Evolutionary conservation across 1,140 invertebrate species (phyloP), one percentile per base, ranked within the genome.

Genomic region (Temnothorax longispinosus): DNA sequence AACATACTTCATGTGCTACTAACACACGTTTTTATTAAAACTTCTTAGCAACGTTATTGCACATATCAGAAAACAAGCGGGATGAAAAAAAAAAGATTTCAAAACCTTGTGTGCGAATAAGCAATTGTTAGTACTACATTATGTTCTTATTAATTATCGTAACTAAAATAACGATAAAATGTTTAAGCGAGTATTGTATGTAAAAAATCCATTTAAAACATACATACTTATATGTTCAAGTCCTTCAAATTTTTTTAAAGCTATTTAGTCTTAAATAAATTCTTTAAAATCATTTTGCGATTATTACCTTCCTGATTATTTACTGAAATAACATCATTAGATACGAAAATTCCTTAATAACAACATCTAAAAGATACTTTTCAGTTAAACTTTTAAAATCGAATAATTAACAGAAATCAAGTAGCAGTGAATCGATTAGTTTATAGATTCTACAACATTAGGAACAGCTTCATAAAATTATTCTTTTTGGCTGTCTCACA

Each of bases 21-120:
- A 27, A 44, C 2, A 27, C 41, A 44, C 11, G 3, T 72, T 72
- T 72, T 72, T 80, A 80, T 67, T 6, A 72, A 72, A 72, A 11
- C 10, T n/a, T 11, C 21, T 65, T n/a, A 21, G 47, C 69, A 56
- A 50, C 13, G 2, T 58, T 3, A 81, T 32, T 50, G 27, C 27
- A 47, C 15, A 64, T 18, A 44, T 38, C 2, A 21, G 13, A 60
- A 76, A 56, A 62, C 10, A 67, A 27, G 38, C 27, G 27, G 27
- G 27, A 27, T 27, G n/a, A n/a, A n/a, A n/a, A n/a, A n/a, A n/a
- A 27, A 27, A 27, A 27, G 27, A 27, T 27, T 27, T 1, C 27
- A 27, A 27, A 27, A 27, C 27, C 27, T 27, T 27, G 27, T 27
- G 27, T 27, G 27, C 27, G 27, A 27, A 27, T 27, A 27, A 27